These are phyloP conservation scores for Hippasteria phrygiana DNA, from an alignment of 53 echinoderm and acorn worm genomes.

Conservation along the genomic window DNA sequence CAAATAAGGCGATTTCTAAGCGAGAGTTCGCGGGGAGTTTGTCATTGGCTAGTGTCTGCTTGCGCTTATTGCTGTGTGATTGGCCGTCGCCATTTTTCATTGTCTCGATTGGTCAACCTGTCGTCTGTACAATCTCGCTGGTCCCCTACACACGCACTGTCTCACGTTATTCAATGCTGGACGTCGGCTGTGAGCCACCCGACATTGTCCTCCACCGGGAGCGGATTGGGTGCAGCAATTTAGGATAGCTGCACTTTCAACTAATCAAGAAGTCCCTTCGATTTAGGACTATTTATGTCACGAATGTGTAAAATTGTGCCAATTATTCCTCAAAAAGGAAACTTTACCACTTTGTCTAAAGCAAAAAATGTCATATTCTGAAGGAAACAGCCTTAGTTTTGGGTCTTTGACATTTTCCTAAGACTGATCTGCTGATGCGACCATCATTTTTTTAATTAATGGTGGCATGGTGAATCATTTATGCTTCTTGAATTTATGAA, in stretches of 20 bases:
- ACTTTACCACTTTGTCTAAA: no score
- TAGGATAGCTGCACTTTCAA: constrained; percentile 28
- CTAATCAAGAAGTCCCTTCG: constrained; percentile 18
- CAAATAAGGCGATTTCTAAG: constrained; percentile 25
- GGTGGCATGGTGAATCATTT: no score
- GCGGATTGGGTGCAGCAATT: constrained; percentile 49
- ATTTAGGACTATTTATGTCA: not conserved
- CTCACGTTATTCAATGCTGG: not conserved
- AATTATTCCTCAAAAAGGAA: no score
- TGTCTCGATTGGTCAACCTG: constrained; percentile 62
- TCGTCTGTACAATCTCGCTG: constrained; percentile 31
- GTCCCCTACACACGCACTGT: not conserved
- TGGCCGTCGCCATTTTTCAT: constrained; percentile 67
- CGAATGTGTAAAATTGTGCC: no score
- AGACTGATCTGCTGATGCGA: no score
- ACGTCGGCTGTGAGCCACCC: constrained; percentile 20
- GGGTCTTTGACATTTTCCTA: no score
- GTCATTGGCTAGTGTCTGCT: constrained; percentile 52
- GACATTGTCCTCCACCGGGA: constrained; percentile 15
- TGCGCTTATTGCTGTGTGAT: constrained; percentile 52
- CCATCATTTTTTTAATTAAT: no score
- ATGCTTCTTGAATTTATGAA: no score
- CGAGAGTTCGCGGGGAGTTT: constrained; percentile 56
- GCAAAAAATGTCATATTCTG: no score
- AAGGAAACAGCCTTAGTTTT: no score